Evolutionary conservation across 2,888 invertebrate species (phyloP).

Genomic region (Atrina japonica): DNA sequence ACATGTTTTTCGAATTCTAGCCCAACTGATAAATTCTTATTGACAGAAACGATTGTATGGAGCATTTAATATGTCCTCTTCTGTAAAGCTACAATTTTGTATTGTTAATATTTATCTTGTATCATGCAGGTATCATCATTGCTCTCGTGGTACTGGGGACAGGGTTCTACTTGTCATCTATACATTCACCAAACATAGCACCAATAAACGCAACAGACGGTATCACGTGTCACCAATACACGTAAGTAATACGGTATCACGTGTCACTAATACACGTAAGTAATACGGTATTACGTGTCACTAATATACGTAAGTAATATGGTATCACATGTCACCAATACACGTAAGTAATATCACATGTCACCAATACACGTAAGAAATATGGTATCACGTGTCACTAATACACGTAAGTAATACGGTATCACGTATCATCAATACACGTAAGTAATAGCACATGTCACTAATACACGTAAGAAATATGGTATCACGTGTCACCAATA

Average conservation of each 20-base stretch:
- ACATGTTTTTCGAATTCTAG: too few relatives aligned
- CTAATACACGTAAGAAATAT: too few relatives aligned
- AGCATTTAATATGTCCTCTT: too few relatives aligned
- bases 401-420: too few relatives aligned
- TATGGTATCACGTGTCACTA: too few relatives aligned
- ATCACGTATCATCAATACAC: too few relatives aligned
- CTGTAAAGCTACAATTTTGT: too few relatives aligned
- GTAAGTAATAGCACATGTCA: too few relatives aligned
- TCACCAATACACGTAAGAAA: background rate
- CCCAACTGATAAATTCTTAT: too few relatives aligned
- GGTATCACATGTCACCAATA: background rate
- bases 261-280: background rate
- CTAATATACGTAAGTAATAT: background rate
- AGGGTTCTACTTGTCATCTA: slow-evolving; percentile 80
- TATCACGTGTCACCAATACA: slow-evolving; percentile 27
- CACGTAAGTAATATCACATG: background rate
- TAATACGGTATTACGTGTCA: background rate
- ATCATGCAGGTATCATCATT: slow-evolving; percentile 75
- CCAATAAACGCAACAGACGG: slow-evolving; percentile 33
- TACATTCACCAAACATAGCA: slow-evolving; percentile 71
- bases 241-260: slow-evolving; percentile 30
- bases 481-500: background rate
- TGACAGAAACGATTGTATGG: too few relatives aligned
- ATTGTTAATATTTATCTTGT: slow-evolving; percentile 2
- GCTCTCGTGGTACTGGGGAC: slow-evolving; percentile 79